Base-by-base conservation (phyloP, 1,140 invertebrate species). In the Trichonephila inaurata region DNA sequence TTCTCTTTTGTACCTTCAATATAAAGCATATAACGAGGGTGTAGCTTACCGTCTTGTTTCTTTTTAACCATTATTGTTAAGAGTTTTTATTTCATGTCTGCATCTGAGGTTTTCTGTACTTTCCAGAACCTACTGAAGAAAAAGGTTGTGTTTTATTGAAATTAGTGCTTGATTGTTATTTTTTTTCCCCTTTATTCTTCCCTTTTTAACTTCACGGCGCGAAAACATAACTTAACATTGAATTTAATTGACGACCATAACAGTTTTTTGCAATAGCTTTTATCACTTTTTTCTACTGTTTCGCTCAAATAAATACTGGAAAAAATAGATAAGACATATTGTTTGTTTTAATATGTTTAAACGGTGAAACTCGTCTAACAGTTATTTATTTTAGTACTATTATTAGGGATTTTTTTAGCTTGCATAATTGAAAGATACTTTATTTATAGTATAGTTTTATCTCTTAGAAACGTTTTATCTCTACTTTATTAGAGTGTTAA, bases 221-320 rank as follows among this genome's bases (percentile, higher is more conserved):
- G n/a, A 83, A 58, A 58, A 83, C 82, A 83, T 83, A 83, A 83
- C 12, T 77, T 77, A 77, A 77, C 82, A 83, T 83, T 24, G 82
- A 83, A 83, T 83, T n/a, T 83, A 83, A 83, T 58, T 83, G 82
- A 24, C 8, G 82, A 83, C 44, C 19, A 60, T 58, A 83, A 51
- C 4, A 58, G 2, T 58, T 83, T 51, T 60, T 16, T 12, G 10
- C 21, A 83, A 83, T 58, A 51, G 0, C 33, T 83, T 83, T 83
- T 58, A 83, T 83, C 51, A 5, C 77, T 21, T 21, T 14, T 10
- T 58, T 51, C 5, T 2, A 19, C 28, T 77, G 18, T 77, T 77
- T 33, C 72, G 0, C 14, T 77, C 33, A 33, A 40, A 77, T 33
- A 77, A 40, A 40, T 2, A 18, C 10, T 6, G 72, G 14, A 33